phyloP scores from a whole-genome alignment of 2,888 invertebrate genomes.

The Ichneumon xanthorius region DNA sequence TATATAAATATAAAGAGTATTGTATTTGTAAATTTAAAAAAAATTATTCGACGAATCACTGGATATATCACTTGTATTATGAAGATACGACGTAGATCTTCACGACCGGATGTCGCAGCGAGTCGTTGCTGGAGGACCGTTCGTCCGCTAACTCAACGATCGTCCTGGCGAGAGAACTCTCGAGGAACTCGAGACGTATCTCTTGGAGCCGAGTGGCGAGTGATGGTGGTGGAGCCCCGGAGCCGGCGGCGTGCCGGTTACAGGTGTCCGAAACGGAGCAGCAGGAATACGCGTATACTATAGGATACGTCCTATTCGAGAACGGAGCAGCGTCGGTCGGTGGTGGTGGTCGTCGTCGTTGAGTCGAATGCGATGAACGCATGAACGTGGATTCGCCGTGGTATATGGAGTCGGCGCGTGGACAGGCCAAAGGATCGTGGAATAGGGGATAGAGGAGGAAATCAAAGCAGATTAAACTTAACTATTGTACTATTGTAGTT shows the following conservation, averaged over 20 bases:
- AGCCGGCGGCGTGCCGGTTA: constrained; percentile 80
- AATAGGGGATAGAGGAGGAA: constrained; percentile 48
- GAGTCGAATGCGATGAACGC: constrained; percentile 67
- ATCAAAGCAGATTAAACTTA: background rate
- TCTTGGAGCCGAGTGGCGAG: constrained; percentile 56
- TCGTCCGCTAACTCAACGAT: constrained; percentile 47
- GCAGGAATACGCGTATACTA: constrained; percentile 34
- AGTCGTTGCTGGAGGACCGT: background rate
- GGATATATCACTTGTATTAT: background rate
- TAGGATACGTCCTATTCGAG: constrained; percentile 58
- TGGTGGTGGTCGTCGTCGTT: constrained; percentile 67
- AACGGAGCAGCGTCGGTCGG: constrained; percentile 46
- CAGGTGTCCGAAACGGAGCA: constrained; percentile 81
- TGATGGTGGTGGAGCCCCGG: constrained; percentile 44
- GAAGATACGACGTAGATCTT: background rate
- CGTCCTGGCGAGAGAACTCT: constrained; percentile 61
- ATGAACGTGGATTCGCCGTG: constrained; percentile 74
- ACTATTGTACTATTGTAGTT: background rate
- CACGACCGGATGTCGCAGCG: background rate
- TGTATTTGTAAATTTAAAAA: background rate
- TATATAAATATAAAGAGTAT: background rate
- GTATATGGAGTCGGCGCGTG: constrained; percentile 76
- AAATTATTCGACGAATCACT: background rate
- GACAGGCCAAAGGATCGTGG: constrained; percentile 62
- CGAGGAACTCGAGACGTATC: constrained; percentile 68